Evolutionary conservation across 2,888 invertebrate species (phyloP).

Genomic region (Thelaira solivaga): DNA sequence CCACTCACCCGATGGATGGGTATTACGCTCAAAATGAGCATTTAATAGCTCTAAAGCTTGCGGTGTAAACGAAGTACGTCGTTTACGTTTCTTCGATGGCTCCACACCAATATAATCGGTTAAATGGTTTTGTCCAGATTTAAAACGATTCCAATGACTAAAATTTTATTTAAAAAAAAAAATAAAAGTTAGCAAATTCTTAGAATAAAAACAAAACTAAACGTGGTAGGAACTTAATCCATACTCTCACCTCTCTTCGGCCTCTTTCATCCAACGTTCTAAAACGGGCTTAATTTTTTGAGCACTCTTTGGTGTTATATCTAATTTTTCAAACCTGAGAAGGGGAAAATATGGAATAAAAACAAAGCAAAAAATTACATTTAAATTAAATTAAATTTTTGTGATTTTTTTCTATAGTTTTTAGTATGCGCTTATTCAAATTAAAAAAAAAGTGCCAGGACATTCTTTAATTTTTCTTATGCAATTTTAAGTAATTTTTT

Average conservation of each 20-base stretch:
- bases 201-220: constrained; percentile 43
- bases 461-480: constrained; percentile 79
- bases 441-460: constrained; percentile 80
- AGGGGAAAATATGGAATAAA: constrained; percentile 42
- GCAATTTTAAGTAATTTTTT: not conserved
- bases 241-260: constrained; percentile 91
- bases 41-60: constrained; percentile 96
- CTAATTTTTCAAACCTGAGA: constrained; percentile 97
- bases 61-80: constrained; percentile 97
- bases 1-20: constrained; percentile 95
- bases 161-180: constrained; percentile 39
- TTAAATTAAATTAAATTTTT: constrained; percentile 28
- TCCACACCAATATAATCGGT: constrained; percentile 98
- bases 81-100: constrained; percentile 96
- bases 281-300: constrained; percentile 99
- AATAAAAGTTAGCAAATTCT: constrained; percentile 53
- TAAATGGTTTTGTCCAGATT: constrained; percentile 93
- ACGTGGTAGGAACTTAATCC: constrained; percentile 74
- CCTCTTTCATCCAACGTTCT: constrained; percentile 99
- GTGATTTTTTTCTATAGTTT: constrained; percentile 13
- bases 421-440: constrained; percentile 65
- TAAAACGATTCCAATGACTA: constrained; percentile 87
- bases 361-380: too few relatives aligned
- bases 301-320: constrained; percentile 99
- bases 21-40: constrained; percentile 96